Percentiles rank a stretch among this genome's conserved stretches.
These are phyloP conservation scores for Amblyjoppa proteus DNA, from an alignment of 2,888 invertebrate species.

Conservation along the genomic window DNA sequence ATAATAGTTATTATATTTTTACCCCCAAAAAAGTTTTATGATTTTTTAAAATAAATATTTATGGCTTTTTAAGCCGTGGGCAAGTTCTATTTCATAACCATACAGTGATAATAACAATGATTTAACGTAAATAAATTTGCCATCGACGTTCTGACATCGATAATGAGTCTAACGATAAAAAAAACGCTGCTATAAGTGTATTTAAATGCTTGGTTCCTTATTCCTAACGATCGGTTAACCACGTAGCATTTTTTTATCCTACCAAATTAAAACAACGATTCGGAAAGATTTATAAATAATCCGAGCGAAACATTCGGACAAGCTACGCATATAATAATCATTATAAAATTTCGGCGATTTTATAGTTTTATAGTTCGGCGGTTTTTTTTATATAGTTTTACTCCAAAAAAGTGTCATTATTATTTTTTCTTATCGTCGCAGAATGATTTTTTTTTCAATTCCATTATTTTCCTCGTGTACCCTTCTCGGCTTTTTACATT, in stretches of 20 bases:
- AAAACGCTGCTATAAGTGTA: not conserved
- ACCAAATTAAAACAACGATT: not conserved
- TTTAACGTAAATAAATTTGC: conserved; percentile 59
- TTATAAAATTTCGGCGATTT: too few relatives aligned
- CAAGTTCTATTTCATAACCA: conserved; percentile 77
- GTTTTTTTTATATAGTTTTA: not conserved
- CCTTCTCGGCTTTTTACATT: too few relatives aligned
- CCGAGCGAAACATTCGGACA: not conserved
- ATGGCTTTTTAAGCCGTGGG: conserved; percentile 78
- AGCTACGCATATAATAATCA: not conserved
- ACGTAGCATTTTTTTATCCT: not conserved
- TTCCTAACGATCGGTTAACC: not conserved
- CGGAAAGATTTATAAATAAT: not conserved
- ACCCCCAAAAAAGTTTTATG: too few relatives aligned
- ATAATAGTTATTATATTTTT: too few relatives aligned
- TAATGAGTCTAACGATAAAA: conserved; percentile 54
- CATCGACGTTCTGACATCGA: conserved; percentile 59
- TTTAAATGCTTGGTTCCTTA: not conserved
- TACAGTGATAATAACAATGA: conserved; percentile 72
- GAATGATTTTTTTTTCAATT: too few relatives aligned
- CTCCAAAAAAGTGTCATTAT: not conserved
- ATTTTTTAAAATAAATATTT: too few relatives aligned
- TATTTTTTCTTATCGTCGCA: too few relatives aligned
- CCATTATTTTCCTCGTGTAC: too few relatives aligned
- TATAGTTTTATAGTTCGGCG: too few relatives aligned